phyloP scores from a whole-genome alignment of 2,888 invertebrate species.

The Netelia virgata region DNA sequence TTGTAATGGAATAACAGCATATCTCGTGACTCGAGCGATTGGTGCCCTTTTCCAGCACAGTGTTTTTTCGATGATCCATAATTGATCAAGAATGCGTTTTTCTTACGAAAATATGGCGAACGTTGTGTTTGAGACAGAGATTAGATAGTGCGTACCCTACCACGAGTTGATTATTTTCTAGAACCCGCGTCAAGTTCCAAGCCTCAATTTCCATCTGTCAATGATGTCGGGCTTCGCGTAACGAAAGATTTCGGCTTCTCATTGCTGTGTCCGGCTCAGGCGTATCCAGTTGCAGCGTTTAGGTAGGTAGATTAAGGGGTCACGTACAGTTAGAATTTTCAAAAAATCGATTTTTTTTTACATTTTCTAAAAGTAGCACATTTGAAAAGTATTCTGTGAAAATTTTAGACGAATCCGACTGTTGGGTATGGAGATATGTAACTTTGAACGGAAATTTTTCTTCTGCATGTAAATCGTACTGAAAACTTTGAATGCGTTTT shows the following conservation, averaged over 20 bases:
- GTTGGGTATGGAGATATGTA: too few species aligned
- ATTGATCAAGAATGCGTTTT: constrained; percentile 37
- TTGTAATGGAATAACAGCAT: too few species aligned
- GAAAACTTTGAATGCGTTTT: too few species aligned
- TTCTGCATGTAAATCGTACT: too few species aligned
- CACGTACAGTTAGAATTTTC: too few species aligned
- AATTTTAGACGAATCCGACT: too few species aligned
- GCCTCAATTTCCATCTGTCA: constrained; percentile 83
- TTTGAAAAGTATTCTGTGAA: too few species aligned
- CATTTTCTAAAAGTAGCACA: too few species aligned
- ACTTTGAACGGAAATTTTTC: too few species aligned
- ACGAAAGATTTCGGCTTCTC: constrained; percentile 85
- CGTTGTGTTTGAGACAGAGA: background rate
- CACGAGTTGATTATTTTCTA: constrained; percentile 78
- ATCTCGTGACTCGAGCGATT: background rate
- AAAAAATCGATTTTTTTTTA: too few species aligned
- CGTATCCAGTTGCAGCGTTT: constrained; percentile 90
- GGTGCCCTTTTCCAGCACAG: constrained; percentile 77
- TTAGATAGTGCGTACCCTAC: background rate
- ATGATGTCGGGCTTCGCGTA: constrained; percentile 84
- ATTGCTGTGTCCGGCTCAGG: constrained; percentile 90
- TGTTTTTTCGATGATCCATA: constrained; percentile 26
- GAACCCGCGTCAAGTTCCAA: constrained; percentile 86
- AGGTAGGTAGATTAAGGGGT: constrained; percentile 89
- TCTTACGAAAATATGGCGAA: background rate